Evolutionary conservation across 2,888 invertebrate species (phyloP).

Genomic region (Xestoiulus laeticollis): DNA sequence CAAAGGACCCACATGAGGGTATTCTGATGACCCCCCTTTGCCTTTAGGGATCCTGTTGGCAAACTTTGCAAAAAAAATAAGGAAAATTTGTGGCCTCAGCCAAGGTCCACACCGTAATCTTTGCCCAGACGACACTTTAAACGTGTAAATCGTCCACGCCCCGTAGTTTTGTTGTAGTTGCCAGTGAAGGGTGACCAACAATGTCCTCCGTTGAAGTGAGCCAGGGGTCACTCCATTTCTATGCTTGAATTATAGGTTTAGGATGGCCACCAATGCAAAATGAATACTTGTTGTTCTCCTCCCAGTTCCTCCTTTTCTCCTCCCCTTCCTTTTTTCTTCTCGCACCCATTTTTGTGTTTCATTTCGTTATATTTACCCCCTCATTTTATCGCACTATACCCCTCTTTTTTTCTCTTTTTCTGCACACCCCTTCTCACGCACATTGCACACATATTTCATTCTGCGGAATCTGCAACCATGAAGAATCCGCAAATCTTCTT

Average conservation of each 20-base stretch:
- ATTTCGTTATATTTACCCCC: constrained; percentile 31
- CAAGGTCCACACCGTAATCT: constrained; percentile 32
- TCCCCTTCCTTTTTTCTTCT: constrained; percentile 42
- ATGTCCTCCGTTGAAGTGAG: constrained; percentile 2
- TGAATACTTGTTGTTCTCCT: constrained; percentile 43
- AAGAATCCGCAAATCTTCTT: constrained; percentile 45
- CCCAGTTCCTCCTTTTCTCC: constrained; percentile 46
- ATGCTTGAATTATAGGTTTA: constrained; percentile 46
- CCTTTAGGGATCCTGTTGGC: constrained; percentile 17
- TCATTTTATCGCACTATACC: not conserved
- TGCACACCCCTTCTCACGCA: constrained; percentile 22
- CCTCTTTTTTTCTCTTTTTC: not conserved
- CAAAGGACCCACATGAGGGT: constrained; percentile 8
- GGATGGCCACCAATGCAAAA: constrained; percentile 34
- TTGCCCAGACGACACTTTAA: constrained; percentile 45
- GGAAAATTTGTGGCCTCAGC: constrained; percentile 18
- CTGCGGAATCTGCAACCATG: constrained; percentile 40
- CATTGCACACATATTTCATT: constrained; percentile 46
- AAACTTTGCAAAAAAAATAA: not conserved
- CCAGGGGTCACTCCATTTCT: constrained; percentile 25
- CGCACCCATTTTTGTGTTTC: constrained; percentile 31
- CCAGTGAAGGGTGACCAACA: constrained; percentile 31
- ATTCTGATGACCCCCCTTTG: not conserved
- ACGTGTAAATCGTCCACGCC: constrained; percentile 47
- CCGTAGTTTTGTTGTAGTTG: constrained; percentile 43